These are phyloP conservation scores for Lottia scabra DNA, from an alignment of 2,888 invertebrate species.

Conservation along the genomic window DNA sequence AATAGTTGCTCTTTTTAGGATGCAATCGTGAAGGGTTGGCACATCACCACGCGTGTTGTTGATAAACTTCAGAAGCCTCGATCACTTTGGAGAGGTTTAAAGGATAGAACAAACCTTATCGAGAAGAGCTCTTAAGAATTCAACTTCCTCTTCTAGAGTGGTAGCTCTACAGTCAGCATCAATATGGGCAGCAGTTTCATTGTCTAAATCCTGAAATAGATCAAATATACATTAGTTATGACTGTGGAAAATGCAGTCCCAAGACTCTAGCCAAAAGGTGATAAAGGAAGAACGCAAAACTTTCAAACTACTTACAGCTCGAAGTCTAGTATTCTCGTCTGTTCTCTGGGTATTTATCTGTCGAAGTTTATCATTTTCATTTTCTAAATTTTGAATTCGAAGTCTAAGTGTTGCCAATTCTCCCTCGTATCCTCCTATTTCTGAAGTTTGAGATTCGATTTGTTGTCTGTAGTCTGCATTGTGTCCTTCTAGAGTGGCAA, in stretches of 20 bases:
- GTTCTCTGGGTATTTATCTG: constrained; percentile 33
- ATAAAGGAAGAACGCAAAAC: too few relatives aligned
- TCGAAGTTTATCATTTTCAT: constrained; percentile 37
- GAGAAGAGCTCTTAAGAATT: constrained; percentile 69
- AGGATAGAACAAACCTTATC: constrained; percentile 35
- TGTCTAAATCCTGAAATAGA: constrained; percentile 69
- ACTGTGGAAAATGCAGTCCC: too few relatives aligned
- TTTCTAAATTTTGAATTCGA: constrained; percentile 40
- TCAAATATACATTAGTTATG: too few relatives aligned
- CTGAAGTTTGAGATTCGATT: constrained; percentile 40
- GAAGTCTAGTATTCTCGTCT: constrained; percentile 40
- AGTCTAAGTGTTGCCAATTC: constrained; percentile 43
- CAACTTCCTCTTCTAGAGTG: constrained; percentile 70
- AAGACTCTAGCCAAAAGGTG: too few relatives aligned
- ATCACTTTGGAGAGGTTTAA: too few relatives aligned
- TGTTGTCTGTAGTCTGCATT: constrained; percentile 36
- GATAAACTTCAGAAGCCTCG: too few relatives aligned
- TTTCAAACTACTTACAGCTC: constrained; percentile 44
- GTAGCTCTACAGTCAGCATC: constrained; percentile 70
- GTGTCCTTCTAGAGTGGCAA: constrained; percentile 29
- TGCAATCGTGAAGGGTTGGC: too few relatives aligned
- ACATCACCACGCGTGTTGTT: too few relatives aligned
- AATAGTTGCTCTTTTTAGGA: too few relatives aligned
- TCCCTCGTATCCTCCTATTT: constrained; percentile 50
- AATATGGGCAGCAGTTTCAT: constrained; percentile 70